Conservation (phyloP, 2,888 invertebrate species). For the Palloptera scutellata region DNA sequence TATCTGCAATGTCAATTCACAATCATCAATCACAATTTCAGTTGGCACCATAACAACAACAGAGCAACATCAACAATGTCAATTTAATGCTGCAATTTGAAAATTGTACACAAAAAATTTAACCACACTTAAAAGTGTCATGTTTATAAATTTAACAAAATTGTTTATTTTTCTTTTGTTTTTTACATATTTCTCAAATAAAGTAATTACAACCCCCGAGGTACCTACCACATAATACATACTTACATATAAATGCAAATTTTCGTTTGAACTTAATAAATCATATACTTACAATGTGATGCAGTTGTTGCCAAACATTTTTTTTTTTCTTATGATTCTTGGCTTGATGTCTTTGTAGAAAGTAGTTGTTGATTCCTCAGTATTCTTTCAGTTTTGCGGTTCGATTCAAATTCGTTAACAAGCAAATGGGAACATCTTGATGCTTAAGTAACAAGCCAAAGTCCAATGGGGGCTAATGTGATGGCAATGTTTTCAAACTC, state of each 20-base stretch:
- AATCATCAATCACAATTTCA: conserved; percentile 31
- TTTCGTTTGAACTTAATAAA: not conserved
- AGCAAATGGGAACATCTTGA: no score
- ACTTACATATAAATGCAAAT: not conserved
- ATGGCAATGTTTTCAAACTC: no score
- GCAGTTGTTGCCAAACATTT: no score
- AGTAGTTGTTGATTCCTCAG: no score
- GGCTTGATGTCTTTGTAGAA: no score
- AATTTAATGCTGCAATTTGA: conserved; percentile 20
- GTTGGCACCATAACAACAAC: conserved; percentile 7
- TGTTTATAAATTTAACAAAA: not conserved
- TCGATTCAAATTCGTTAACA: no score
- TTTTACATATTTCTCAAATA: not conserved
- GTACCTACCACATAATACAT: not conserved
- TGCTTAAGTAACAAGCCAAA: no score
- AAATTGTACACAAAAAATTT: conserved; percentile 3
- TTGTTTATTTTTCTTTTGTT: not conserved
- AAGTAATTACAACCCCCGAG: not conserved
- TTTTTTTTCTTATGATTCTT: no score
- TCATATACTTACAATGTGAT: not conserved
- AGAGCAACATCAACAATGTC: conserved; percentile 15
- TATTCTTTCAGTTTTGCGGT: no score
- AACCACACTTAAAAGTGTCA: conserved; percentile 14
- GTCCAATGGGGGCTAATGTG: no score
- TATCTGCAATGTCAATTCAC: conserved; percentile 13